Conservation (phyloP, 2,113 vertebrate genomes). For the Hyla sarda region DNA sequence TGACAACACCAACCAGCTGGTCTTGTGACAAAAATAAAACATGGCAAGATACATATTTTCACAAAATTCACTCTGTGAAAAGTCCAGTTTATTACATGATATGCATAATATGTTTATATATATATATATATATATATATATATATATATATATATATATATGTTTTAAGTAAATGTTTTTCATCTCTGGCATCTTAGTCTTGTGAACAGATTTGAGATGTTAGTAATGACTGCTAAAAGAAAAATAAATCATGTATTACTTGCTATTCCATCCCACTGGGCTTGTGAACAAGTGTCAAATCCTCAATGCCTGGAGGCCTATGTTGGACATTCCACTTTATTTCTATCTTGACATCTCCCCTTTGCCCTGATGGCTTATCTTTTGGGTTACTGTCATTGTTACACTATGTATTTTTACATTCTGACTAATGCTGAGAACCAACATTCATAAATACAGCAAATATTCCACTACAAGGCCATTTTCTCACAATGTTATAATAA, state of each 20-base stretch:
- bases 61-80: conserved; percentile 16
- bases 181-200: background rate
- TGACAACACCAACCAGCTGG: conserved; percentile 38
- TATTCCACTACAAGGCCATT: too few species aligned
- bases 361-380: background rate
- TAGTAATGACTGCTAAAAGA: background rate
- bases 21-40: conserved; percentile 51
- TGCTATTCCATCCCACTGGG: background rate
- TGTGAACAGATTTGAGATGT: background rate
- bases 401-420: too few species aligned
- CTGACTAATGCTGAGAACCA: too few species aligned
- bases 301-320: background rate
- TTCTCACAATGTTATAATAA: too few species aligned
- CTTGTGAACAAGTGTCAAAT: background rate
- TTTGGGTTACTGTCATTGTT: background rate
- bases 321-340: background rate
- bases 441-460: too few species aligned
- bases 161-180: background rate
- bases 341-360: background rate
- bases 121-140: too few species aligned
- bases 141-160: too few species aligned
- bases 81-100: conserved; percentile 27
- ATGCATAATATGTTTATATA: too few species aligned
- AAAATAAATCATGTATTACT: background rate
- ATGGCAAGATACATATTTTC: conserved; percentile 54